Evolutionary conservation across 2,113 vertebrate genomes (phyloP).

Genomic region (Naja naja): DNA sequence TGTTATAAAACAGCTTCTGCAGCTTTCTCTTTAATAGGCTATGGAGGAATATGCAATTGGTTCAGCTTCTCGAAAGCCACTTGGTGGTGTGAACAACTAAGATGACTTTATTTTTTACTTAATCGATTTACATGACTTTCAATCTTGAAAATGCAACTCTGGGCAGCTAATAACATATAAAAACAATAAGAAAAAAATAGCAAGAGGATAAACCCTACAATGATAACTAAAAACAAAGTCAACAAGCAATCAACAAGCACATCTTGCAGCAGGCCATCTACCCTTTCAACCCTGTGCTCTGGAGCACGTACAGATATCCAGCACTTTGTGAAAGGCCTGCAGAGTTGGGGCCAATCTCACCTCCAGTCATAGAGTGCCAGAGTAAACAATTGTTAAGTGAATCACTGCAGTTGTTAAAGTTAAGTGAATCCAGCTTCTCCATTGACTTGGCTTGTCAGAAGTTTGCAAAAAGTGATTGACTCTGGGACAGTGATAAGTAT

Average conservation of each 20-base stretch:
- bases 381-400: neutral
- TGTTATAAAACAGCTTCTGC: neutral
- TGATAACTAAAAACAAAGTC: neutral
- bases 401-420: neutral
- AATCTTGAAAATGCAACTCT: neutral
- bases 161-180: neutral
- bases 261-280: neutral
- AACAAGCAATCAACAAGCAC: neutral
- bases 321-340: neutral
- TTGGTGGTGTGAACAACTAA: neutral
- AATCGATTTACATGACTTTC: neutral
- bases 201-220: neutral
- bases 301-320: neutral
- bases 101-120: neutral
- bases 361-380: neutral
- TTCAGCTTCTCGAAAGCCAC: neutral
- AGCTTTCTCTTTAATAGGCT: neutral
- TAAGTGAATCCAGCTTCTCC: neutral
- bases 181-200: neutral
- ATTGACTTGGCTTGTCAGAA: neutral
- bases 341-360: neutral
- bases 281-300: neutral
- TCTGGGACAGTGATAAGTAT: neutral
- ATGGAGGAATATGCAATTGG: neutral
- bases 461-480: neutral